A percentile compares a stretch with the other conserved stretches of the same genome.
phyloP scores from a whole-genome alignment of 1,140 invertebrate genomes.

The Heliconius nattereri region DNA sequence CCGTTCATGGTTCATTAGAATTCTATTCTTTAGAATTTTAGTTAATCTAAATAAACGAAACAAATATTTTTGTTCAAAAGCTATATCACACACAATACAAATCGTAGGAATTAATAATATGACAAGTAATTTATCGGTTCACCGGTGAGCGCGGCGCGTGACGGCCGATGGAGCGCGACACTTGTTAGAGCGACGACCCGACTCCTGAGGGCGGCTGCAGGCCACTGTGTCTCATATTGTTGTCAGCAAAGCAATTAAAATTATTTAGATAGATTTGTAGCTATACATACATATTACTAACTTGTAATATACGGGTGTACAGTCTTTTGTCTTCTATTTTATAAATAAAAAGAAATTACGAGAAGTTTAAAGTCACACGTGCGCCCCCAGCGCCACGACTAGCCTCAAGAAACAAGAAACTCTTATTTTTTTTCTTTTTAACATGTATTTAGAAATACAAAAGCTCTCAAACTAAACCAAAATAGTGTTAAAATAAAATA shows the following conservation, averaged over 20 bases:
- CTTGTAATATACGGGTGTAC: background rate
- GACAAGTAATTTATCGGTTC: constrained; percentile 12
- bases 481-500: constrained; percentile 20
- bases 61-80: background rate
- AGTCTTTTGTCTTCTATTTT: background rate
- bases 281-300: too few species aligned
- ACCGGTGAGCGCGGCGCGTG: background rate
- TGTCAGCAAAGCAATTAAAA: background rate
- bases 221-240: background rate
- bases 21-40: too few species aligned
- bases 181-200: constrained; percentile 17
- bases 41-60: too few species aligned
- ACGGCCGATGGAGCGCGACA: constrained; percentile 14
- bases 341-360: too few species aligned
- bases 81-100: background rate
- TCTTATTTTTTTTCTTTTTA: background rate
- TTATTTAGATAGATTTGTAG: too few species aligned
- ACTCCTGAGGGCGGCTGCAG: background rate
- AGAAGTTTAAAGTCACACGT: too few species aligned
- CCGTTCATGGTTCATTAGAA: too few species aligned
- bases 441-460: background rate
- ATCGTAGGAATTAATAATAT: constrained; percentile 10
- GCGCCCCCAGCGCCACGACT: too few species aligned
- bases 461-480: background rate
- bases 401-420: background rate